Evolutionary conservation across 1,140 invertebrate genomes (phyloP).

Genomic region (Drosophila paulistorum): DNA sequence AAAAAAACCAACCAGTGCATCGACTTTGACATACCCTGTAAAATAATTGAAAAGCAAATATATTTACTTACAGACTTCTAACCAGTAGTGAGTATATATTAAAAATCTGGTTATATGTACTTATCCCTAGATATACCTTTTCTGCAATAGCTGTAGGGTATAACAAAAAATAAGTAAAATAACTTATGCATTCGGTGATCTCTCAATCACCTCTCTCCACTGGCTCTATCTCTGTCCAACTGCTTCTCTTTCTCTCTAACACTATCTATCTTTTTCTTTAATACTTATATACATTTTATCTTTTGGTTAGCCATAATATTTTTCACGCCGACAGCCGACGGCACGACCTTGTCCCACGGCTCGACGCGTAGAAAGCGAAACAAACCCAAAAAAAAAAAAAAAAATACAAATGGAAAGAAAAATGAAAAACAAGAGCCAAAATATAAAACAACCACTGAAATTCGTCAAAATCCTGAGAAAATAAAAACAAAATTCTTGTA

Average conservation of each 20-base stretch:
- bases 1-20: background rate
- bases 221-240: background rate
- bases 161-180: background rate
- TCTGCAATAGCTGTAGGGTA: background rate
- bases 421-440: constrained; percentile 47
- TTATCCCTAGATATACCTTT: background rate
- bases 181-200: constrained; percentile 39
- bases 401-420: constrained; percentile 27
- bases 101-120: too few species aligned
- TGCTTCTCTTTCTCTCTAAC: background rate
- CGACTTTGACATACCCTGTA: background rate
- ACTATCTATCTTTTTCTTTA: background rate
- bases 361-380: constrained; percentile 74
- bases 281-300: constrained; percentile 61
- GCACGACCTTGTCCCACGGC: constrained; percentile 69
- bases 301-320: constrained; percentile 74
- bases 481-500: constrained; percentile 8
- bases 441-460: constrained; percentile 23
- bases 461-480: constrained; percentile 13
- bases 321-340: constrained; percentile 69
- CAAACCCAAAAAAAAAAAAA: constrained; percentile 25
- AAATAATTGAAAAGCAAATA: too few species aligned
- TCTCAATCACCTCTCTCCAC: background rate
- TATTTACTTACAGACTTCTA: too few species aligned
- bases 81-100: too few species aligned